Evolutionary conservation across 2,888 invertebrate species (phyloP).

Genomic region (Eristalinus aeneus): DNA sequence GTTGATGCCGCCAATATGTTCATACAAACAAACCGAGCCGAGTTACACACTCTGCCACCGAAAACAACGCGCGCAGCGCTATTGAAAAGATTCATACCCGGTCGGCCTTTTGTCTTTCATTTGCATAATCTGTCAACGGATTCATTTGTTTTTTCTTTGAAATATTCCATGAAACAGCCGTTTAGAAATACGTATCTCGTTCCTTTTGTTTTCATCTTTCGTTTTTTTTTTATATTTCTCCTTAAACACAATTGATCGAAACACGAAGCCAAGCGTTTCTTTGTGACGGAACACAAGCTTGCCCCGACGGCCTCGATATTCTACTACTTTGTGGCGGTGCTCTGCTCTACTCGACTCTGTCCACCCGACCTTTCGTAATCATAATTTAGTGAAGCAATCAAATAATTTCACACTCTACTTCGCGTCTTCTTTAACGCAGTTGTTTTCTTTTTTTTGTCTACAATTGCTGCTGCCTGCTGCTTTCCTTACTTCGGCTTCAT

Average conservation of each 20-base stretch:
- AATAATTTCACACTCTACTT: slow-evolving; percentile 72
- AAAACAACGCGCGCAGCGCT: not conserved
- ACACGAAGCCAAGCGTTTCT: not conserved
- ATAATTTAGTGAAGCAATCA: slow-evolving; percentile 70
- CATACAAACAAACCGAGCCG: not conserved
- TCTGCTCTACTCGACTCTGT: slow-evolving; percentile 8
- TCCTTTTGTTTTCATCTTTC: not conserved
- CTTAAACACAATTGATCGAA: not conserved
- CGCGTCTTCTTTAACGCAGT: slow-evolving; percentile 47
- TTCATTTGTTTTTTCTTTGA: not conserved
- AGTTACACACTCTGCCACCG: not conserved
- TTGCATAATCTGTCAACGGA: not conserved
- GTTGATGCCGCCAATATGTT: not conserved
- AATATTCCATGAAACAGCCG: not conserved
- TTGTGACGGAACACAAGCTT: not conserved
- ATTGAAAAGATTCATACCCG: not conserved
- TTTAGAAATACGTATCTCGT: not conserved
- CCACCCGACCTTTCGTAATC: slow-evolving; percentile 67
- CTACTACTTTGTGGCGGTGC: not conserved
- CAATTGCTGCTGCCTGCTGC: slow-evolving; percentile 44
- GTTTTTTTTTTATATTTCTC: not conserved
- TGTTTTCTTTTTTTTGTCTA: slow-evolving; percentile 30
- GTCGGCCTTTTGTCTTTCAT: not conserved
- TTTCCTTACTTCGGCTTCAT: slow-evolving; percentile 36
- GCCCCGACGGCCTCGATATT: not conserved